These are phyloP conservation scores for Rhamnusium bicolor DNA, from an alignment of 2,888 invertebrate genomes.

Conservation along the genomic window DNA sequence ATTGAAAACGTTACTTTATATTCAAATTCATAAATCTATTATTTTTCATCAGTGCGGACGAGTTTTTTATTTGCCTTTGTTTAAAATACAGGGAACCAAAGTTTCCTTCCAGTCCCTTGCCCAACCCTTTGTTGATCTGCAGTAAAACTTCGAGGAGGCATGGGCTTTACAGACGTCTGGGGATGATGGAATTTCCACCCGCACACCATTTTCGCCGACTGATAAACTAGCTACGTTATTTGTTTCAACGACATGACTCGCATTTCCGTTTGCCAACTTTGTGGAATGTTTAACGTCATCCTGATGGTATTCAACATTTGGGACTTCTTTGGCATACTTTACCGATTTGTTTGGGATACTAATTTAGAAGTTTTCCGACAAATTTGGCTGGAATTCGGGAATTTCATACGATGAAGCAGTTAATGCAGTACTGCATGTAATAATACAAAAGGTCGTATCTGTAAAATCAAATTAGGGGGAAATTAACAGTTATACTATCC, in stretches of 20 bases:
- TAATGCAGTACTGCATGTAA: background rate
- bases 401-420: background rate
- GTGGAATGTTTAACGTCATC: background rate
- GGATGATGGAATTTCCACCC: background rate
- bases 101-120: background rate
- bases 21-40: background rate
- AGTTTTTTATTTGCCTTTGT: background rate
- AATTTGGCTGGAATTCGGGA: background rate
- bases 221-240: slow-evolving; percentile 2
- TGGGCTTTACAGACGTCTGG: background rate
- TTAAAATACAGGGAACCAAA: background rate
- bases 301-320: slow-evolving; percentile 10
- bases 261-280: background rate
- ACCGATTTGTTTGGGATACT: background rate
- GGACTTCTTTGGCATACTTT: background rate
- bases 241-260: slow-evolving; percentile 1
- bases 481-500: too few relatives aligned
- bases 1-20: background rate
- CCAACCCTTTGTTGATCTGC: background rate
- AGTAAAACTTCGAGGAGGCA: too few relatives aligned
- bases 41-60: background rate
- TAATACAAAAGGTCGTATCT: too few relatives aligned
- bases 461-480: too few relatives aligned
- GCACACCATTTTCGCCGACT: background rate
- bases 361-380: background rate